Evolutionary conservation across 2,888 invertebrate species (phyloP).

Genomic region (Pseudococcus longispinus): DNA sequence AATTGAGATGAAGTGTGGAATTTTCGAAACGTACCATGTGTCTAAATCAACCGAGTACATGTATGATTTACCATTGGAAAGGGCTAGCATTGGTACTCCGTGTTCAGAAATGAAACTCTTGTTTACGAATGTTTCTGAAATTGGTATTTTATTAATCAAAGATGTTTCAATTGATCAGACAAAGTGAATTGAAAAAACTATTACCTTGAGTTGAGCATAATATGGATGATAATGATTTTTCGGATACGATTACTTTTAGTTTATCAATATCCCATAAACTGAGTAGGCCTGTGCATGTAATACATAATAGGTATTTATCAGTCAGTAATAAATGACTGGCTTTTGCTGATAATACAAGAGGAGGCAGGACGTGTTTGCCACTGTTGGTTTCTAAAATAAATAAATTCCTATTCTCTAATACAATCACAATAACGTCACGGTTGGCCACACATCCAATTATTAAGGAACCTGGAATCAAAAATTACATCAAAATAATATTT

Average conservation of each 20-base stretch:
- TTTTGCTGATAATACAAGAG: constrained; percentile 68
- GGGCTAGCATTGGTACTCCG: constrained; percentile 82
- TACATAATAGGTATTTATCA: constrained; percentile 62
- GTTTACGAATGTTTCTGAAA: constrained; percentile 67
- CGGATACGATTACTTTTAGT: constrained; percentile 69
- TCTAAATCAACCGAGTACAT: constrained; percentile 80
- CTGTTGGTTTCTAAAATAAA: constrained; percentile 69
- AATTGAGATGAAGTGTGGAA: background rate
- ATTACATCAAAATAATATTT: constrained; percentile 18
- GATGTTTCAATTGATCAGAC: no score
- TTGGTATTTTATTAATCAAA: background rate
- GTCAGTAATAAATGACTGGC: constrained; percentile 65
- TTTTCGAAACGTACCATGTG: constrained; percentile 64
- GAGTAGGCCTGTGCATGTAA: constrained; percentile 70
- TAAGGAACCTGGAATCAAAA: constrained; percentile 65
- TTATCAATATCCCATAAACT: constrained; percentile 98
- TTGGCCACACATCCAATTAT: constrained; percentile 71
- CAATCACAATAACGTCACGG: constrained; percentile 69
- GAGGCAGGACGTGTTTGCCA: constrained; percentile 66
- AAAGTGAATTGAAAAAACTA: background rate
- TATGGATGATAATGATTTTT: constrained; percentile 57
- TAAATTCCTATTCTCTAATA: constrained; percentile 74
- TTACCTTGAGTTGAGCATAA: constrained; percentile 57
- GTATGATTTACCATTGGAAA: constrained; percentile 85
- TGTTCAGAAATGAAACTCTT: constrained; percentile 71